phyloP scores from a whole-genome alignment of 2,888 invertebrate species.

The Dryomyza anilis region DNA sequence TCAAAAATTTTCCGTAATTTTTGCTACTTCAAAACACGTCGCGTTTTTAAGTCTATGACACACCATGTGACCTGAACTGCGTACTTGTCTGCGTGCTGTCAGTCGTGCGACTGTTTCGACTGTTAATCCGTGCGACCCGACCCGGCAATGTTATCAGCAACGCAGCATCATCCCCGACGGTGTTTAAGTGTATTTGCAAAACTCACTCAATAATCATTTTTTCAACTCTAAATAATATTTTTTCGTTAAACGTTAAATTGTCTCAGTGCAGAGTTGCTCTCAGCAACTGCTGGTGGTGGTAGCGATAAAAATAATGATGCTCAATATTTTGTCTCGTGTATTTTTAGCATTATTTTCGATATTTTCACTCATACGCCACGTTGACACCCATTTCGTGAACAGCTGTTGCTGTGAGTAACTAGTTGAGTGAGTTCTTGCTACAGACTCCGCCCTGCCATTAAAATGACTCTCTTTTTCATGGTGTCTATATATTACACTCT shows the following conservation, averaged over 20 bases:
- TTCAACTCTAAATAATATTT: neutral
- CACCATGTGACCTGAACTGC: slow-evolving; percentile 14
- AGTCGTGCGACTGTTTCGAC: slow-evolving; percentile 55
- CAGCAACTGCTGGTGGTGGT: neutral
- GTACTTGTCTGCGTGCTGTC: slow-evolving; percentile 54
- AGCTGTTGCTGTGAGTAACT: slow-evolving; percentile 33
- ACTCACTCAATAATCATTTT: neutral
- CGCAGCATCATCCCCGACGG: neutral
- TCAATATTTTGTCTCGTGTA: too few relatives aligned
- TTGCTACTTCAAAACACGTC: too few relatives aligned
- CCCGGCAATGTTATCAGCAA: neutral
- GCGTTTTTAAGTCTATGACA: too few relatives aligned
- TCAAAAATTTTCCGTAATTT: too few relatives aligned
- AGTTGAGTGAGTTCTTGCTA: slow-evolving; percentile 17
- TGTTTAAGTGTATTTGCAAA: neutral
- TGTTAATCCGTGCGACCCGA: slow-evolving; percentile 33
- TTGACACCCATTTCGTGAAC: slow-evolving; percentile 42
- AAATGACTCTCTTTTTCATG: neutral
- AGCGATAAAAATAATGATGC: too few relatives aligned
- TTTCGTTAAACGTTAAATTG: neutral
- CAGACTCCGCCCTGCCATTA: neutral
- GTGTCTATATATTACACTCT: neutral
- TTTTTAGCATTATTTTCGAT: neutral
- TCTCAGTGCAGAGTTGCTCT: slow-evolving; percentile 1
- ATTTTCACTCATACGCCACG: slow-evolving; percentile 11